Evolutionary conservation across 2,888 invertebrate genomes (phyloP), one percentile per base, ranked within the genome.

Genomic region (Ceraclea dissimilis): DNA sequence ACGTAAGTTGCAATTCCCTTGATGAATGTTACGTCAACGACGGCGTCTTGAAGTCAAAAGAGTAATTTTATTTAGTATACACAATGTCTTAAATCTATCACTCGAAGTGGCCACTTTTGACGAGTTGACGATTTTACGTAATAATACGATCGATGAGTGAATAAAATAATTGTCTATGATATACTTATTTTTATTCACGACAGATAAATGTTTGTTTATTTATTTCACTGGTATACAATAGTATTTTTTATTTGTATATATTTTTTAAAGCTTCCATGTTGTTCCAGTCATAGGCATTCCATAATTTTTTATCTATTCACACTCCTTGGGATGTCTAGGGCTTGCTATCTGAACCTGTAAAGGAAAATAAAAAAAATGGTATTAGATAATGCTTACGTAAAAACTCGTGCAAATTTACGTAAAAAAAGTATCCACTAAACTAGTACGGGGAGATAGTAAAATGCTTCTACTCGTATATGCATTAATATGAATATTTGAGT

Each of bases 221-320:
- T n/a, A n/a, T 13, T 39, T 39, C 39, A 39, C 39, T 39, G 39
- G 39, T 39, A 39, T 39, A 39, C 39, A 16, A 8, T 16, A 39
- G 39, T 39, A 39, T 39, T 39, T 39, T n/a, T 39, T 39, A 39
- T 39, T 4, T 39, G 13, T 39, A n/a, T 8, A 8, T 39, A n/a
- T 39, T 8, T 39, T 8, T 39, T 39, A 39, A 39, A 39, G 39
- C 39, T 39, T 39, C 39, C 39, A 39, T 16, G 16, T 16, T 39
- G n/a, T 39, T 39, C 39, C 39, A 39, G 39, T 39, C 39, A 39
- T n/a, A 39, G 39, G 13, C 39, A 39, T n/a, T 39, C 39, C 39
- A 16, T 13, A 16, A 8, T 39, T 39, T 39, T 13, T 39, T 39
- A 16, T 39, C 39, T n/a, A 39, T 39, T 39, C 39, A 39, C 39